phyloP scores from a whole-genome alignment of 2,888 invertebrate genomes.

The Cyaniris semiargus region DNA sequence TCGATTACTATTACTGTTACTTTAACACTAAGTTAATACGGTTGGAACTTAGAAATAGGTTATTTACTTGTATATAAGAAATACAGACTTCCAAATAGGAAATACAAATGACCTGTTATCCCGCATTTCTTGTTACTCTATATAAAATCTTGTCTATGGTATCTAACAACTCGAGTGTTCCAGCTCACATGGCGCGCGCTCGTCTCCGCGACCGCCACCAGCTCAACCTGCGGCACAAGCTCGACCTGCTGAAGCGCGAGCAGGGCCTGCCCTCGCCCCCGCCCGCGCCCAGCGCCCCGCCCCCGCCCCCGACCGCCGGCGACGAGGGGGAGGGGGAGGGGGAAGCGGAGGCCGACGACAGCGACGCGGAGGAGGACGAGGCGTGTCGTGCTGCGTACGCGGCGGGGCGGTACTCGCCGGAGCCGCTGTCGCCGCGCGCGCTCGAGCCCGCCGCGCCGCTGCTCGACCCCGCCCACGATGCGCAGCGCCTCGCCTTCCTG shows the following conservation, averaged over 20 bases:
- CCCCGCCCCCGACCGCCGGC: conserved; percentile 11
- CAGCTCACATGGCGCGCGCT: conserved; percentile 96
- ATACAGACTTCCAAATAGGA: no score
- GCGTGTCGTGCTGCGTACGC: conserved; percentile 74
- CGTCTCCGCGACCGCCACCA: conserved; percentile 95
- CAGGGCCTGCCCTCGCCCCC: conserved; percentile 74
- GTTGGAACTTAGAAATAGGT: no score
- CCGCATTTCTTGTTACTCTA: no score
- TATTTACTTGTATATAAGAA: no score
- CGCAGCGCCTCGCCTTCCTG: conserved; percentile 86
- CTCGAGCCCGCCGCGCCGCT: conserved; percentile 88
- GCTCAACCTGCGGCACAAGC: conserved; percentile 91
- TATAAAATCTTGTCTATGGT: no score
- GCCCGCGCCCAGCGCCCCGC: conserved; percentile 33
- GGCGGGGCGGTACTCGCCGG: conserved; percentile 92
- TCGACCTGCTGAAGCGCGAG: conserved; percentile 93
- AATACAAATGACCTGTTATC: no score
- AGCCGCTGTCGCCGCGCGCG: conserved; percentile 81
- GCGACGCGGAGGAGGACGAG: not conserved
- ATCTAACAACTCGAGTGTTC: no score
- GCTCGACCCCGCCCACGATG: conserved; percentile 87
- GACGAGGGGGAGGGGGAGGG: conserved; percentile 33
- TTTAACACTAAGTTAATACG: no score
- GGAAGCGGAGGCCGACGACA: not conserved
- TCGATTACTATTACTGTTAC: no score